Percentiles rank a stretch among this genome's conserved stretches.
These are phyloP conservation scores for Hololepta plana DNA, from an alignment of 2,888 invertebrate genomes.

Conservation along the genomic window DNA sequence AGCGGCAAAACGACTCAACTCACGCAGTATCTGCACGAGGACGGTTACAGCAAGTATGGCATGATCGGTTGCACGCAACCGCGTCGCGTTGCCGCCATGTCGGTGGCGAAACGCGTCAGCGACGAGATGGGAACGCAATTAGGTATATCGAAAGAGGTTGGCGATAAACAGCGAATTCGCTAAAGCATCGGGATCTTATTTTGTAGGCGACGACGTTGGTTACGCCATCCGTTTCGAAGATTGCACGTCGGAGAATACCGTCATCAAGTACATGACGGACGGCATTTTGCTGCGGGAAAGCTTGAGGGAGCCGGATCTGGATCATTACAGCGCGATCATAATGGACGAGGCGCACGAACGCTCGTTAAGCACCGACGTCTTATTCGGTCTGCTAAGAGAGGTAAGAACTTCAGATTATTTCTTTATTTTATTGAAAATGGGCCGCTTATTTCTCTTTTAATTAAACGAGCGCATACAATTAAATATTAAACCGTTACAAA, in stretches of 20 bases:
- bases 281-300: constrained; percentile 95
- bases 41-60: constrained; percentile 81
- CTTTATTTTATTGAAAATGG: background rate
- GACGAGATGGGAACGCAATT: constrained; percentile 90
- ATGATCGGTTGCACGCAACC: constrained; percentile 98
- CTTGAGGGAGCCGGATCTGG: constrained; percentile 86
- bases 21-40: constrained; percentile 94
- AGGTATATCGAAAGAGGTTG: constrained; percentile 28
- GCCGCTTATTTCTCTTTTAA: background rate
- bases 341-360: constrained; percentile 99
- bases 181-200: constrained; percentile 4
- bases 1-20: constrained; percentile 97
- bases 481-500: too few relatives aligned
- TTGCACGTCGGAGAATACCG: constrained; percentile 85
- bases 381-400: constrained; percentile 88
- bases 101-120: constrained; percentile 95
- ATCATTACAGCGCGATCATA: constrained; percentile 92
- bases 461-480: background rate
- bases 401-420: constrained; percentile 32
- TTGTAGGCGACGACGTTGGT: constrained; percentile 72
- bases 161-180: constrained; percentile 2
- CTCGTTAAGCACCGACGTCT: constrained; percentile 92
- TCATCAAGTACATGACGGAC: constrained; percentile 99
- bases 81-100: constrained; percentile 95
- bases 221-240: constrained; percentile 99